Conservation (phyloP, 2,113 vertebrate species). For the Pterocles burchelli region DNA sequence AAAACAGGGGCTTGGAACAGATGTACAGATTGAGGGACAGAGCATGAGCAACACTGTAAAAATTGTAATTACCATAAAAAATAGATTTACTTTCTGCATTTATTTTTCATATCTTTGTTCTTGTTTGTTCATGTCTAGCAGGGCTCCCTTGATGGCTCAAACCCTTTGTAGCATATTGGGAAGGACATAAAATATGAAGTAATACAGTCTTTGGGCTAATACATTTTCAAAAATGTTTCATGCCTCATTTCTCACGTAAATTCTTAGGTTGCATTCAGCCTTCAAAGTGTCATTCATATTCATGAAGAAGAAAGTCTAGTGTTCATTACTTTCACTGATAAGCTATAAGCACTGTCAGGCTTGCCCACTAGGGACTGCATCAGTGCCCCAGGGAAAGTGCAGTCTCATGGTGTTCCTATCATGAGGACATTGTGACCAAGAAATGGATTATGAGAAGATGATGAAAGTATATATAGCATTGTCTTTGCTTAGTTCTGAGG, state of each 20-base stretch:
- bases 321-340: constrained; percentile 61
- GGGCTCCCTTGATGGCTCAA: constrained; percentile 43
- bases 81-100: constrained; percentile 31
- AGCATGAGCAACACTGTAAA: background rate
- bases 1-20: background rate
- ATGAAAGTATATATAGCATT: background rate
- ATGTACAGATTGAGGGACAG: background rate
- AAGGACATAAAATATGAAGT: constrained; percentile 71
- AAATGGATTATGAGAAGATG: background rate
- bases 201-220: constrained; percentile 72
- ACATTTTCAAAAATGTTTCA: constrained; percentile 76
- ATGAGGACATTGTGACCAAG: background rate
- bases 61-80: constrained; percentile 7
- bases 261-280: constrained; percentile 76
- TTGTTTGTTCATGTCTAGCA: constrained; percentile 56
- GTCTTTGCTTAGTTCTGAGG: background rate
- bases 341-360: constrained; percentile 37
- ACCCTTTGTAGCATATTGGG: constrained; percentile 67
- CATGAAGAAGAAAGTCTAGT: constrained; percentile 62
- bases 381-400: background rate
- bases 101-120: constrained; percentile 62
- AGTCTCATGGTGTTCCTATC: background rate
- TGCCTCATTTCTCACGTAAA: constrained; percentile 79
- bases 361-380: background rate
- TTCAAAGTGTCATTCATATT: constrained; percentile 76